Percentiles rank a stretch among this genome's conserved stretches.
These are phyloP conservation scores for Anolis carolinensis DNA, from an alignment of 2,113 vertebrate species.

Conservation along the genomic window DNA sequence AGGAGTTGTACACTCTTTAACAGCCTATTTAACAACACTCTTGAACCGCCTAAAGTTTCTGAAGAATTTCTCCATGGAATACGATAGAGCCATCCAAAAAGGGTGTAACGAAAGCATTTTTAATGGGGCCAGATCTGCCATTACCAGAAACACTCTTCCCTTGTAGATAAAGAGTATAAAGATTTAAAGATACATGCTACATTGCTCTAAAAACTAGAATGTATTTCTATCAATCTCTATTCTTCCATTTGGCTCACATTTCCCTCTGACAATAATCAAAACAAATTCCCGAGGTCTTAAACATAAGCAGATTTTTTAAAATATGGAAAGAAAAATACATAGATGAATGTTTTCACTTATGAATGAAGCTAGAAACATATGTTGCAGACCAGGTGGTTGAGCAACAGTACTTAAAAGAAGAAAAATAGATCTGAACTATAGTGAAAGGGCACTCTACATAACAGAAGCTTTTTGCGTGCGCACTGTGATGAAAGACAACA, in stretches of 20 bases:
- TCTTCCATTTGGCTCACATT: not conserved
- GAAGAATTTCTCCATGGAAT: not conserved
- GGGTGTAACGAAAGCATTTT: not conserved
- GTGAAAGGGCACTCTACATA: not conserved
- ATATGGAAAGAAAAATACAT: not conserved
- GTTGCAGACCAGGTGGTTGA: not conserved
- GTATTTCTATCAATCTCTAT: not conserved
- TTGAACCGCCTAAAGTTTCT: not conserved
- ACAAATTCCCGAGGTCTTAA: not conserved
- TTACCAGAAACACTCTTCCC: not conserved
- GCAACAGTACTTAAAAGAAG: not conserved
- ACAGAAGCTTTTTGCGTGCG: not conserved
- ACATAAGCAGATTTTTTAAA: not conserved
- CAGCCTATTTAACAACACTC: not conserved
- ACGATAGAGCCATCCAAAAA: no score
- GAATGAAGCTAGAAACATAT: not conserved
- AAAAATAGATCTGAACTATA: not conserved
- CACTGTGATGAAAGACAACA: not conserved
- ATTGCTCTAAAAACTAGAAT: not conserved
- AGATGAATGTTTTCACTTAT: not conserved
- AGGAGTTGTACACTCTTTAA: not conserved
- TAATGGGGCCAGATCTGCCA: not conserved
- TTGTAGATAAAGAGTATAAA: no score
- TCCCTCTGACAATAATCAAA: not conserved
- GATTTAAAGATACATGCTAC: no score